Evolutionary conservation across 2,888 invertebrate genomes (phyloP).

Genomic region (Papilio gigon): DNA sequence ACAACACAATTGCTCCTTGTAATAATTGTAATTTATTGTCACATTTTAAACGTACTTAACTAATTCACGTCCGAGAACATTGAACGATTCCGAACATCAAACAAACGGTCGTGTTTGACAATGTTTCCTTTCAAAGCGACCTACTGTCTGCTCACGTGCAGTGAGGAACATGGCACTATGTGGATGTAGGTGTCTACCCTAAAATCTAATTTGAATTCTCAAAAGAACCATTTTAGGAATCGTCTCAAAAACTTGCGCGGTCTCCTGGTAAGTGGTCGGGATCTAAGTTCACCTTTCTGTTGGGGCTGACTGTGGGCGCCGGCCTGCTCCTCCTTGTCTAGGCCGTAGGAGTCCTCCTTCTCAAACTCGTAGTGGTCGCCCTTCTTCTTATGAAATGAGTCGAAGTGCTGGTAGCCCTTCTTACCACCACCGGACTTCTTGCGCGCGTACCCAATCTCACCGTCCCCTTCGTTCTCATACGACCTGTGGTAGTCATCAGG

Average conservation of each 20-base stretch:
- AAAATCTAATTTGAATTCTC: not conserved
- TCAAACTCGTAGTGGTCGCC: conserved; percentile 88
- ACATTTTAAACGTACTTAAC: not conserved
- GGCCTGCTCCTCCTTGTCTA: conserved; percentile 76
- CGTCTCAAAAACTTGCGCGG: conserved; percentile 62
- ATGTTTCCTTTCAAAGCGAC: not conserved
- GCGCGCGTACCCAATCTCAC: conserved; percentile 85
- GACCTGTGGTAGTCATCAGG: conserved; percentile 81
- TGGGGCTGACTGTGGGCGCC: conserved; percentile 72
- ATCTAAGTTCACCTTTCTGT: conserved; percentile 65
- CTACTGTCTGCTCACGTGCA: not conserved
- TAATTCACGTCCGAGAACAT: not conserved
- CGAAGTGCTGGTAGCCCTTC: conserved; percentile 88
- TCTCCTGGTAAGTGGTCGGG: conserved; percentile 54
- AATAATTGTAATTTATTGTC: conserved; percentile 33
- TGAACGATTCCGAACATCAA: not conserved
- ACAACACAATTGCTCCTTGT: conserved; percentile 21
- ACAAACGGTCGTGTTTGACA: not conserved
- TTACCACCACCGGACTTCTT: conserved; percentile 85
- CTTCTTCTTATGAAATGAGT: conserved; percentile 87
- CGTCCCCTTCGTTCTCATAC: conserved; percentile 84
- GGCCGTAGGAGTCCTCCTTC: conserved; percentile 85
- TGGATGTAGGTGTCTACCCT: not conserved
- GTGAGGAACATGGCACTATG: not conserved
- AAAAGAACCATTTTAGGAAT: conserved; percentile 49